Evolutionary conservation across 2,888 invertebrate genomes (phyloP).

Genomic region (Caenorhabditis plicata): DNA sequence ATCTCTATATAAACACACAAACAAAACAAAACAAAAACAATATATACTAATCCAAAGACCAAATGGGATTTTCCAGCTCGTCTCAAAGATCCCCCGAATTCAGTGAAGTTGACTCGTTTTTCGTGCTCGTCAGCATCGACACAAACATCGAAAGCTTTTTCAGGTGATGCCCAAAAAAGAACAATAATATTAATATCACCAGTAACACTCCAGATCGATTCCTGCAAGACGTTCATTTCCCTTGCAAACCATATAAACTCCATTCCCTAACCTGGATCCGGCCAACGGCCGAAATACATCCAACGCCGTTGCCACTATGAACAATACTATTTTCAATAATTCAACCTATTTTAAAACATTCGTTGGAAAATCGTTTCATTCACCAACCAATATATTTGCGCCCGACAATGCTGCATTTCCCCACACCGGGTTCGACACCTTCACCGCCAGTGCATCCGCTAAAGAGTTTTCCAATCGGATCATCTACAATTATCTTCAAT

Average conservation of each 20-base stretch:
- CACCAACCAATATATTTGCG: slow-evolving; percentile 33
- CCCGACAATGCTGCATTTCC: slow-evolving; percentile 28
- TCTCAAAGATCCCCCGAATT: no score
- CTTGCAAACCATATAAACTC: background rate
- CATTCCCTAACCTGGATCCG: slow-evolving; percentile 43
- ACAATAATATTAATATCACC: slow-evolving; percentile 4
- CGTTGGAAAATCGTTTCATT: no score
- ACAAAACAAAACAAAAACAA: no score
- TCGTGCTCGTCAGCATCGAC: no score
- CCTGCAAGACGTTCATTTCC: slow-evolving; percentile 1
- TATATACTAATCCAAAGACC: no score
- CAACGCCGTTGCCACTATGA: slow-evolving; percentile 53
- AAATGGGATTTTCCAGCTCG: no score
- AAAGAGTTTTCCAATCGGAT: slow-evolving; percentile 40
- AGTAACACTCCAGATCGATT: slow-evolving; percentile 27
- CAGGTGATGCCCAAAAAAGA: slow-evolving; percentile 22
- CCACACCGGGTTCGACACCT: slow-evolving; percentile 28
- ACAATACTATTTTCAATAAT: slow-evolving; percentile 57
- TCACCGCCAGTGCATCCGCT: slow-evolving; percentile 25
- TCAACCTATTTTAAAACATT: no score
- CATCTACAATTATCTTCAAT: slow-evolving; percentile 27
- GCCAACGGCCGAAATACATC: slow-evolving; percentile 57
- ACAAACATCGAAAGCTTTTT: no score
- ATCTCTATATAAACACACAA: no score
- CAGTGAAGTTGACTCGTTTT: no score